Base-by-base conservation (phyloP, 1,140 invertebrate genomes). In the Sogatella furcifera region DNA sequence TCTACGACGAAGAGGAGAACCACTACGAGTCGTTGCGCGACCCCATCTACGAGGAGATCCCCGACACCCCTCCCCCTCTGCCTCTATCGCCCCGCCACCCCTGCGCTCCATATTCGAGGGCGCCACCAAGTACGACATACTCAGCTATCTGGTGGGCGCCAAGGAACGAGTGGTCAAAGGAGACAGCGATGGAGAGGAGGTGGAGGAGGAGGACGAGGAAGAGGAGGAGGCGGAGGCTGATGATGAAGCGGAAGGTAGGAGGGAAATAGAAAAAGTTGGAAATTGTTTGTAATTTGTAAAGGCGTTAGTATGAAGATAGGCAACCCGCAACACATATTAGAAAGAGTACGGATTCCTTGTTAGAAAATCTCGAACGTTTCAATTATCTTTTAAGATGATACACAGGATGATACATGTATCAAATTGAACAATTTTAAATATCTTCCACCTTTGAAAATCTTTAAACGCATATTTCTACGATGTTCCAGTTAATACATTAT, bases 31-130 rank as follows among this genome's bases (percentile, higher is more conserved):
- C 86, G 17, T 89, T 90, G 24, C 78, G 84, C 3, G 89, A 92
- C 74, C 89, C 89, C 2, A 92, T 92, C 69, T 92, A 92, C 70
- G 90, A 92, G 74, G 90, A 93, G 74, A 89, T 92, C 55, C 15
- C 15, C 21, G 69, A 66, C 64, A 84, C 86, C 65, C 88, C 87
- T 9, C 88, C 85, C 15, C 86, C 86, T 6, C 69, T 89, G 55
- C 88, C 88, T 2, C 68, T 85, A 0, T 85, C 84, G 65, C 86
- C 10, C 86, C 87, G 5, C 88, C 84, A 0, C 62, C 68, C 55
- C 56, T 69, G 21, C 70, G 81, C 59, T 89, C 86, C 19, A 89
- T 90, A 67, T 90, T 90, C 70, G 86, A 89, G 72, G 69, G 69
- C 0, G 88, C 90, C 13, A 88, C 88, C 1, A 92, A 92, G 70